phyloP scores from a whole-genome alignment of 2,113 vertebrate species.

The Columba janthina region DNA sequence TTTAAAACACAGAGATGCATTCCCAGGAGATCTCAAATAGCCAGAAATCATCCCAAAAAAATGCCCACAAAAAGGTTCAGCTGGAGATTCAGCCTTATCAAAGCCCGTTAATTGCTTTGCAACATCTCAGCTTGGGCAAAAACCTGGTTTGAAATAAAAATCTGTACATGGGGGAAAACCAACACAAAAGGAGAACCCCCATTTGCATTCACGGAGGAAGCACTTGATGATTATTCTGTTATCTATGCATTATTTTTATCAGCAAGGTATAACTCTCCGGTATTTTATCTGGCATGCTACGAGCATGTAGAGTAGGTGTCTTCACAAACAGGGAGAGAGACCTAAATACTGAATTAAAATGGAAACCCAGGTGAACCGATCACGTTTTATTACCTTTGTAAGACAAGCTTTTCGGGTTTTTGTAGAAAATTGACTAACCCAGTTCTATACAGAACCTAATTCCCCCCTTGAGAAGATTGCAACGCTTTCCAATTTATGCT shows the following conservation, averaged over 20 bases:
- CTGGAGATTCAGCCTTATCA: not conserved
- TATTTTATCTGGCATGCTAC: not conserved
- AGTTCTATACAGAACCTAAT: not conserved
- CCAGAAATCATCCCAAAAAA: not conserved
- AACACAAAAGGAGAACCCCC: not conserved
- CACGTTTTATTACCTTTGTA: conserved; percentile 19
- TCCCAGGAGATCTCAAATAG: not conserved
- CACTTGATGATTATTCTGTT: conserved; percentile 27
- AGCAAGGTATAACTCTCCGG: not conserved
- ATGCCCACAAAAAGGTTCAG: not conserved
- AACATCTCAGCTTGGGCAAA: not conserved
- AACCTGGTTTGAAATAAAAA: not conserved
- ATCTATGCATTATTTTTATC: conserved; percentile 23
- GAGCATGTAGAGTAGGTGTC: conserved; percentile 8
- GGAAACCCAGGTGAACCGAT: conserved; percentile 39
- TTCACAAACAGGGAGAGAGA: not conserved
- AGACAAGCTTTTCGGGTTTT: not conserved
- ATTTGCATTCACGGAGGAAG: not conserved
- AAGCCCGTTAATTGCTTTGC: not conserved
- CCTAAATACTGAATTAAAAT: conserved; percentile 39
- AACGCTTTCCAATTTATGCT: not conserved
- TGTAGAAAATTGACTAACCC: not conserved
- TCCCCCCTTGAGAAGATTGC: not conserved
- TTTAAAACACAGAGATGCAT: not conserved
- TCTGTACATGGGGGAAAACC: not conserved